Percentiles rank a stretch among this genome's conserved stretches.
Evolutionary conservation across 2,113 vertebrate genomes (phyloP).

Genomic region (Piaya cayana): DNA sequence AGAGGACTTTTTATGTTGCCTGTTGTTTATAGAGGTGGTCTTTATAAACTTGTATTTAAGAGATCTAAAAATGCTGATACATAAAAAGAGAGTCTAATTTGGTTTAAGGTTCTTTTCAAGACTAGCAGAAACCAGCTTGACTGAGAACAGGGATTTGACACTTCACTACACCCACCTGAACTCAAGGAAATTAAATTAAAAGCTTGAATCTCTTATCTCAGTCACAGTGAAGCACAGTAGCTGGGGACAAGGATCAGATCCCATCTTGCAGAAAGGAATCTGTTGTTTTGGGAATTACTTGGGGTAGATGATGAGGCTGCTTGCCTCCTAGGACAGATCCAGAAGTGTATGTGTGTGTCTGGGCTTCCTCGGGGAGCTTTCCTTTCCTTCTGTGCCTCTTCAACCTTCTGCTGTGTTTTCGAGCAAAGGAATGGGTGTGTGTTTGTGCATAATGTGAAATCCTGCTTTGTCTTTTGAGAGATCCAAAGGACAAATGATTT

Average conservation of each 20-base stretch:
- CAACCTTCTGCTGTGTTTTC: neutral
- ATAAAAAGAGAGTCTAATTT: neutral
- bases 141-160: neutral
- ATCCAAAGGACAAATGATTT: neutral
- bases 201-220: neutral
- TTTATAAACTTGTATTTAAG: neutral
- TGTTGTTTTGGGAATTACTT: neutral
- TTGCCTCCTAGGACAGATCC: neutral
- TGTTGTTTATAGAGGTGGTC: neutral
- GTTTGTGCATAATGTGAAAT: neutral
- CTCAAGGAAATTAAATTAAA: neutral
- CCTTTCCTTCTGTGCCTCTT: neutral
- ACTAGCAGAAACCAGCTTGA: neutral
- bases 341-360: fast-evolving
- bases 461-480: neutral
- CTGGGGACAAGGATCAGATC: neutral
- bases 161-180: neutral
- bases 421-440: neutral
- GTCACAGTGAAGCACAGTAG: neutral
- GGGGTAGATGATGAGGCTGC: neutral
- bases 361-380: neutral
- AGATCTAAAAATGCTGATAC: neutral
- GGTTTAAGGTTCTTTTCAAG: neutral
- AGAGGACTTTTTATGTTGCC: neutral
- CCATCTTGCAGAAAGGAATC: neutral